Evolutionary conservation across 2,888 invertebrate genomes (phyloP).

Genomic region (Epinotia brunnichana): DNA sequence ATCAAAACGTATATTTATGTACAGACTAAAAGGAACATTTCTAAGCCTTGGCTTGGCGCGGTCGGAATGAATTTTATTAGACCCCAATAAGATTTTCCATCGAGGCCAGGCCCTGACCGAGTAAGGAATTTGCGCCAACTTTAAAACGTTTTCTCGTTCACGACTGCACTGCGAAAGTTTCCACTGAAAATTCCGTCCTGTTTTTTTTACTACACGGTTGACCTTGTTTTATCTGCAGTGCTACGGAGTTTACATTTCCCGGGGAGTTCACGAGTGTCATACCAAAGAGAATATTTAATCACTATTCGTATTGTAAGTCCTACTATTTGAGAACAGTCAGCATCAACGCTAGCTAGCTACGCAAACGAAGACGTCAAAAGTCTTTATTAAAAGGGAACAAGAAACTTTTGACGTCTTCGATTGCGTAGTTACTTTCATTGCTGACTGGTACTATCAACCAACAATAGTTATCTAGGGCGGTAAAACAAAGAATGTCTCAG

Average conservation of each 20-base stretch:
- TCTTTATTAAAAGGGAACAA: too few relatives aligned
- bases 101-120: conserved; percentile 39
- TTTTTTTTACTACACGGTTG: conserved; percentile 9
- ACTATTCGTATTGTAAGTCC: too few relatives aligned
- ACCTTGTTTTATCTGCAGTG: conserved; percentile 12
- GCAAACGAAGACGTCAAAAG: too few relatives aligned
- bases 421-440: too few relatives aligned
- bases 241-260: not conserved
- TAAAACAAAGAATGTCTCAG: too few relatives aligned
- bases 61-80: conserved; percentile 31
- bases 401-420: too few relatives aligned
- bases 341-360: too few relatives aligned
- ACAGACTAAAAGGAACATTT: conserved; percentile 26
- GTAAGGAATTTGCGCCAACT: conserved; percentile 38
- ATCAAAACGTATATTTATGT: not conserved
- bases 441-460: too few relatives aligned
- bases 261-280: not conserved
- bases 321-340: too few relatives aligned
- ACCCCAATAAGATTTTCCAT: conserved; percentile 34
- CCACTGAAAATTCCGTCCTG: conserved; percentile 17
- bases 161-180: conserved; percentile 29
- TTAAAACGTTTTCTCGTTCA: conserved; percentile 33
- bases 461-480: too few relatives aligned
- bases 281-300: not conserved
- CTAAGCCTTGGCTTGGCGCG: conserved; percentile 22